Conservation (phyloP, 2,113 vertebrate species). For the Nannobrachium achirus region DNA sequence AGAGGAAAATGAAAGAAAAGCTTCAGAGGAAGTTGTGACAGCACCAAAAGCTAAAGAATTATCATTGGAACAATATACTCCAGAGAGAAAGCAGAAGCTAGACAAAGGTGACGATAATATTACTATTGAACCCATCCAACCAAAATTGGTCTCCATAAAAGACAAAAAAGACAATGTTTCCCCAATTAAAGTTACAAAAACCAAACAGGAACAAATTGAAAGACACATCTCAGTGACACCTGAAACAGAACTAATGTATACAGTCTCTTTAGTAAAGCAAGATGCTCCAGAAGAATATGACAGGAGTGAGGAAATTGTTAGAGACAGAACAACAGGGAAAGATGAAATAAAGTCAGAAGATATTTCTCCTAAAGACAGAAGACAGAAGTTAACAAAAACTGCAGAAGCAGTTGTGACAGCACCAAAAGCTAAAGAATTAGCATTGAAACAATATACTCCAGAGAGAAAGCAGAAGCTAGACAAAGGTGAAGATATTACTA, state of each 20-base stretch:
- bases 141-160: background rate
- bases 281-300: background rate
- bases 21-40: background rate
- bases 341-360: background rate
- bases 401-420: background rate
- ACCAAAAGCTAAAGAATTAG: background rate
- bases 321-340: background rate
- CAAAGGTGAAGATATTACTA: background rate
- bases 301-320: background rate
- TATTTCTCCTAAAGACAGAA: constrained; percentile 17
- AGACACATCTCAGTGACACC: background rate
- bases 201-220: background rate
- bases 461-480: background rate
- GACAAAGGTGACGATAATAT: background rate
- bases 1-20: background rate
- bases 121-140: constrained; percentile 1
- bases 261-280: background rate
- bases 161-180: background rate
- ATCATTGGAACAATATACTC: background rate
- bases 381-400: too few species aligned
- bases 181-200: background rate
- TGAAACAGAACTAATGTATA: background rate
- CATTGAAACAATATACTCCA: background rate
- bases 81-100: background rate
- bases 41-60: background rate